Evolutionary conservation across 2,888 invertebrate species (phyloP), one percentile per base, ranked within the genome.

Genomic region (Philopedon plagiatum): DNA sequence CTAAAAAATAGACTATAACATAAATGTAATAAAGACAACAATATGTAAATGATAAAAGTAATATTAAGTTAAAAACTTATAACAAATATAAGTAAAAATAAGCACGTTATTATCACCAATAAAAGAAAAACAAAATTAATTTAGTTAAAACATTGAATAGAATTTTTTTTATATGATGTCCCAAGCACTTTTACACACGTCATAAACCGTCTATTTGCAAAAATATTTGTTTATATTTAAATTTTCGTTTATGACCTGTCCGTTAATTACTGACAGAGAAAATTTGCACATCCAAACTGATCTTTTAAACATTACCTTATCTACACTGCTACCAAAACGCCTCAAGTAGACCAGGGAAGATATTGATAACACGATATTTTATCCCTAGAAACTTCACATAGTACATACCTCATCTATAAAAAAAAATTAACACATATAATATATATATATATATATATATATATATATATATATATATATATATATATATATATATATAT

Each of bases 1-100:
- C 77, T 79, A 80, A 78, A 79, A 80, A 80, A 82, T 80, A 81
- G 78, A 81, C 79, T 80, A 78, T 80, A 79, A 80, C 77, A 78
- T 78, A 79, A 74, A 78, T 75, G 76, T 78, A 78, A 79, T 77
- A 76, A 63, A 73, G 49, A 78, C 76, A 78, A 79, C 76, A 78
- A 79, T 74, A 76, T 71, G 62, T 67, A 74, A n/a, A 76, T 76
- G 70, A 75, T 56, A 51, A 46, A 70, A 69, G 71, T 70, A 77
- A 75, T 75, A 71, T 62, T 77, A 73, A 76, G 71, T 74, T 75
- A 75, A 68, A 39, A 77, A 76, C 73, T 74, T 76, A 76, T 75
- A 78, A 79, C 76, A 78, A n/a, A 77, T 75, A 76, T 73, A 76
- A 73, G 62, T 67, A 76, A 74, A 75, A 77, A 69, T 72, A 70